Evolutionary conservation across 2,797 vertebrate genomes (phyloP).

Genomic region (Sebastes goodei): DNA sequence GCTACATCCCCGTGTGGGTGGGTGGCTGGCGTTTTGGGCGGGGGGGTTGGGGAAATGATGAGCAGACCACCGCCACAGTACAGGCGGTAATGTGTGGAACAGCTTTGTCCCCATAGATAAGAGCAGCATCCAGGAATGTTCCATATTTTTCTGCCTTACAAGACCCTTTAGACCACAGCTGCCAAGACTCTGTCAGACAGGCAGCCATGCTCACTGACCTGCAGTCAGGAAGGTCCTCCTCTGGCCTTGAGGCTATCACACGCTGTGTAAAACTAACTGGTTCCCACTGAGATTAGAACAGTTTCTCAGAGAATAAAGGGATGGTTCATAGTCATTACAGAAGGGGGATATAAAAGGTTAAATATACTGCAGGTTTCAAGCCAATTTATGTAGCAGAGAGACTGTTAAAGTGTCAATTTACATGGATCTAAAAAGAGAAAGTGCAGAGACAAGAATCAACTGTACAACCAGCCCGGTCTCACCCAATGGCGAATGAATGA

Average conservation of each 20-base stretch:
- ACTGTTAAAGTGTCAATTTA: background rate
- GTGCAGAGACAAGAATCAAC: background rate
- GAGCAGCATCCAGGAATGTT: conserved; percentile 43
- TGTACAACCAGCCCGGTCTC: too few relatives aligned
- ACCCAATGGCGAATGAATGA: background rate
- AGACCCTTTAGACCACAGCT: conserved; percentile 53
- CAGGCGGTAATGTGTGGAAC: conserved; percentile 16
- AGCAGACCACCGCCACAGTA: conserved; percentile 35
- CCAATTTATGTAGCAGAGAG: conserved; percentile 1
- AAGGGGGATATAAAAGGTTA: conserved; percentile 10
- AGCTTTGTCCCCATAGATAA: conserved; percentile 45
- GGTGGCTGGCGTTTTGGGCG: background rate
- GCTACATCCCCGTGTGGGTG: background rate
- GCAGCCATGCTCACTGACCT: conserved; percentile 48
- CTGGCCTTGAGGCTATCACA: conserved; percentile 16
- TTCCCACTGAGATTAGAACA: conserved; percentile 4
- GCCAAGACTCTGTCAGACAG: conserved; percentile 41
- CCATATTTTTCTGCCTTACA: conserved; percentile 30
- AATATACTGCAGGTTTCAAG: conserved; percentile 5
- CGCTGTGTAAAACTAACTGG: background rate
- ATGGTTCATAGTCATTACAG: conserved; percentile 16
- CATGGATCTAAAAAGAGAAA: background rate
- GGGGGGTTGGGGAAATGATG: background rate
- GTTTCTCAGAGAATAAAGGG: background rate
- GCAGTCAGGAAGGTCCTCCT: conserved; percentile 15